Percentiles rank a stretch among this genome's conserved stretches.
Evolutionary conservation across 2,797 vertebrate genomes (phyloP).

Genomic region (Tokudaia tokunoshimensis): DNA sequence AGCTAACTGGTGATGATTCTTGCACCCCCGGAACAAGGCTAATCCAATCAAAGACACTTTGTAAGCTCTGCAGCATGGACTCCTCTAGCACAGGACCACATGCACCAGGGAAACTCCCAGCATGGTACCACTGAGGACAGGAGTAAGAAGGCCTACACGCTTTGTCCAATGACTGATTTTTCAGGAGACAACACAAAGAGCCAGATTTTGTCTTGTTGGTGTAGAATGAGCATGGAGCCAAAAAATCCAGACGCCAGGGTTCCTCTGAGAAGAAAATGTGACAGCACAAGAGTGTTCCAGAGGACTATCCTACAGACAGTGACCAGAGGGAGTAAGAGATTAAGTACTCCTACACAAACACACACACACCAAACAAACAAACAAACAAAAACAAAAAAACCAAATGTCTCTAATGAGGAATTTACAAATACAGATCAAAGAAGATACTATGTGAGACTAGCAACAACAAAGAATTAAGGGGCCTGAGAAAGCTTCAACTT

Average conservation of each 20-base stretch:
- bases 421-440: background rate
- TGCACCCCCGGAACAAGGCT: background rate
- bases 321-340: background rate
- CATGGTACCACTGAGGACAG: background rate
- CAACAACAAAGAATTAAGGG: background rate
- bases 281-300: background rate
- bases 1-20: background rate
- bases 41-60: background rate
- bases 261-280: background rate
- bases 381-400: background rate
- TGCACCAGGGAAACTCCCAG: background rate
- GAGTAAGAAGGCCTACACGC: background rate
- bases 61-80: background rate
- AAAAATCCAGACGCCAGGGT: background rate
- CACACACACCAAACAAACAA: too few relatives aligned
- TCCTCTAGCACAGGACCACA: background rate
- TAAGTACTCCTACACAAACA: background rate
- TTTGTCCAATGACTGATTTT: background rate
- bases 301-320: background rate
- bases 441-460: background rate
- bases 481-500: background rate
- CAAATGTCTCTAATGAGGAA: background rate
- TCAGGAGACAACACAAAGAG: too few relatives aligned
- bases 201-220: background rate
- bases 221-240: background rate